Conservation (phyloP, 2,888 invertebrate genomes). For the Coelopa pilipes region DNA sequence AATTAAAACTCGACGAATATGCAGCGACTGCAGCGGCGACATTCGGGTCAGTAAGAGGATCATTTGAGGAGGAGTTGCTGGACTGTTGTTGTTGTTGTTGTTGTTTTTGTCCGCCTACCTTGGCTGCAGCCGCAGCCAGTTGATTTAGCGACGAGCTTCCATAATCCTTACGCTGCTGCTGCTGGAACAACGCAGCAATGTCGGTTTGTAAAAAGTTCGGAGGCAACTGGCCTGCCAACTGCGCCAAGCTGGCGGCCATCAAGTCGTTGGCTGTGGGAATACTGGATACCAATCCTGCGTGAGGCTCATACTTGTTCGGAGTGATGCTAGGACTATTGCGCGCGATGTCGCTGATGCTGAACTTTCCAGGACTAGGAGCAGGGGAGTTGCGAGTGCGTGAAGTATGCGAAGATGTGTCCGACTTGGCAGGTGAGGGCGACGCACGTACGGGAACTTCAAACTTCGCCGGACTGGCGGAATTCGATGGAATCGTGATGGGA, state of each 20-base stretch:
- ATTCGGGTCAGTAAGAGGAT: slow-evolving; percentile 52
- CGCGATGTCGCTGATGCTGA: slow-evolving; percentile 64
- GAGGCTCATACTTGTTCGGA: slow-evolving; percentile 61
- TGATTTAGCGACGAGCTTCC: slow-evolving; percentile 64
- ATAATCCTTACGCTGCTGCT: slow-evolving; percentile 63
- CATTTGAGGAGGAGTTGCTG: slow-evolving; percentile 25
- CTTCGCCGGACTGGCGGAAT: slow-evolving; percentile 66
- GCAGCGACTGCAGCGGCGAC: slow-evolving; percentile 60
- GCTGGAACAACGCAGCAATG: slow-evolving; percentile 62
- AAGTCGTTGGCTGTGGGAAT: slow-evolving; percentile 62
- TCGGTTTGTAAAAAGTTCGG: slow-evolving; percentile 64
- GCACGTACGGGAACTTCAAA: slow-evolving; percentile 71
- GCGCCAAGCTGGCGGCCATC: slow-evolving; percentile 65
- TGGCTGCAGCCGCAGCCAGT: slow-evolving; percentile 63
- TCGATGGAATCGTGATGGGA: slow-evolving; percentile 65
- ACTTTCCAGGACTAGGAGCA: slow-evolving; percentile 67
- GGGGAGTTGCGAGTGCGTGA: slow-evolving; percentile 70
- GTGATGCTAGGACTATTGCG: slow-evolving; percentile 65
- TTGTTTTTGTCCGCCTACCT: slow-evolving; percentile 60
- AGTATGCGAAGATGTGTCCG: slow-evolving; percentile 70
- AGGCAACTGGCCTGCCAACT: slow-evolving; percentile 63
- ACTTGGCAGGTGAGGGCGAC: slow-evolving; percentile 72
- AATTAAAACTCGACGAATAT: slow-evolving; percentile 60
- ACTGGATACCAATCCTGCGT: slow-evolving; percentile 42
- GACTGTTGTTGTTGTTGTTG: slow-evolving; percentile 38